These are phyloP conservation scores for Archips crataeganus DNA, from an alignment of 2,888 invertebrate genomes.

Conservation along the genomic window DNA sequence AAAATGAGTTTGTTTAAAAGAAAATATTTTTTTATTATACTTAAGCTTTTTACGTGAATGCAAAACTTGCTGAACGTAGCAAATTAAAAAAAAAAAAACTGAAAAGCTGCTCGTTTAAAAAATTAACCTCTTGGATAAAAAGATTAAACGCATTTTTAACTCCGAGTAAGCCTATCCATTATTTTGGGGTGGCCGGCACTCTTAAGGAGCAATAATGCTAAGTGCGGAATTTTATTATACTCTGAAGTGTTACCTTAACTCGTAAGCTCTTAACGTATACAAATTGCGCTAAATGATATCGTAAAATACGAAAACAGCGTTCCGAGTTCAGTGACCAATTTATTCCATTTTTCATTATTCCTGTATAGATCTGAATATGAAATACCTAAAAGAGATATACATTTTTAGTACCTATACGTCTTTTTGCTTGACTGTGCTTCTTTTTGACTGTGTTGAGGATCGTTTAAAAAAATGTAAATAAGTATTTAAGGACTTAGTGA, in stretches of 20 bases:
- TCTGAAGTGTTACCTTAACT: slow-evolving; percentile 24
- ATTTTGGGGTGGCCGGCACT: slow-evolving; percentile 19
- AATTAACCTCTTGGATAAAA: neutral
- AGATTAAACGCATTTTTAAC: slow-evolving; percentile 8
- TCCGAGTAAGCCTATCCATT: slow-evolving; percentile 10
- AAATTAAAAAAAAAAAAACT: no score
- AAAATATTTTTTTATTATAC: no score
- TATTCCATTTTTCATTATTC: neutral
- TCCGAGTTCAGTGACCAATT: slow-evolving; percentile 10
- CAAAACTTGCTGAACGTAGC: no score
- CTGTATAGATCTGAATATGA: no score
- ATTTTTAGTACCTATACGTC: no score
- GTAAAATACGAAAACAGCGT: slow-evolving; percentile 7
- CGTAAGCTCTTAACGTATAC: slow-evolving; percentile 21
- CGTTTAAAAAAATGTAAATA: no score
- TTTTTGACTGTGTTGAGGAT: no score
- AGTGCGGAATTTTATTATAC: slow-evolving; percentile 32
- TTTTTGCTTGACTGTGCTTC: no score
- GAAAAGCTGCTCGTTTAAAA: neutral
- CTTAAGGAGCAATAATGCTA: slow-evolving; percentile 30
- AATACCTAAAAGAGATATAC: no score
- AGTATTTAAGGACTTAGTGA: no score
- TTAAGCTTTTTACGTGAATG: no score
- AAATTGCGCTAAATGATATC: slow-evolving; percentile 23
- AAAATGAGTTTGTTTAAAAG: no score